phyloP scores from a whole-genome alignment of 2,797 vertebrate species.

The Pelobates cultripes region DNA sequence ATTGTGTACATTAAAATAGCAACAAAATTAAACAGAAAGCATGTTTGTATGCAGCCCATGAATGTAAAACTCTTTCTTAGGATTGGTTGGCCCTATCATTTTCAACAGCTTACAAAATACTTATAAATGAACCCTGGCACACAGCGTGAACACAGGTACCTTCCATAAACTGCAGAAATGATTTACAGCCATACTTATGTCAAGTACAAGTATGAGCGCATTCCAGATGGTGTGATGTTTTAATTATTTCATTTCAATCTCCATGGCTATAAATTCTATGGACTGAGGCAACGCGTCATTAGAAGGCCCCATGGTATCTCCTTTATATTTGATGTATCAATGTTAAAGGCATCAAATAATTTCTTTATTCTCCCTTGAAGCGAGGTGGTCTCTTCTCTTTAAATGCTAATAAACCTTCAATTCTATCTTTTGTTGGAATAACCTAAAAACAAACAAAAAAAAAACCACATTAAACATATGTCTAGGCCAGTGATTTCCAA shows the following conservation, averaged over 20 bases:
- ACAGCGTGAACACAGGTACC: constrained; percentile 49
- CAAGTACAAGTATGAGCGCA: constrained; percentile 46
- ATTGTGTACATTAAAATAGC: constrained; percentile 23
- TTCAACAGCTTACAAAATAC: constrained; percentile 25
- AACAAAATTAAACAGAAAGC: constrained; percentile 9
- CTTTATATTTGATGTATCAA: constrained; percentile 35
- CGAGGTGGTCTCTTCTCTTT: constrained; percentile 91
- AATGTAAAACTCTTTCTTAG: constrained; percentile 4
- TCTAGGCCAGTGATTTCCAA: no score
- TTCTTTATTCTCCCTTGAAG: constrained; percentile 87
- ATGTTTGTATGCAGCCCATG: constrained; percentile 13
- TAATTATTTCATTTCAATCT: constrained; percentile 57
- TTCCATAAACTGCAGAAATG: constrained; percentile 58
- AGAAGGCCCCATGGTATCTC: constrained; percentile 60
- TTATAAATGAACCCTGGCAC: constrained; percentile 54
- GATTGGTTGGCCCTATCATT: constrained; percentile 2
- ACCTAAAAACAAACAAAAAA: constrained; percentile 73
- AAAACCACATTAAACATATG: not conserved
- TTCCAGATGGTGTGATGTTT: constrained; percentile 48
- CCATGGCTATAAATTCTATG: constrained; percentile 59
- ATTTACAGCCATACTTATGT: constrained; percentile 44
- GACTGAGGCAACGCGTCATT: constrained; percentile 54
- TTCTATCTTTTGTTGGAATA: constrained; percentile 93
- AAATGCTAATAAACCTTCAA: constrained; percentile 94
- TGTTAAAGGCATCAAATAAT: constrained; percentile 56